Base-by-base conservation (phyloP, 2,888 invertebrate species). In the Noctua pronuba region DNA sequence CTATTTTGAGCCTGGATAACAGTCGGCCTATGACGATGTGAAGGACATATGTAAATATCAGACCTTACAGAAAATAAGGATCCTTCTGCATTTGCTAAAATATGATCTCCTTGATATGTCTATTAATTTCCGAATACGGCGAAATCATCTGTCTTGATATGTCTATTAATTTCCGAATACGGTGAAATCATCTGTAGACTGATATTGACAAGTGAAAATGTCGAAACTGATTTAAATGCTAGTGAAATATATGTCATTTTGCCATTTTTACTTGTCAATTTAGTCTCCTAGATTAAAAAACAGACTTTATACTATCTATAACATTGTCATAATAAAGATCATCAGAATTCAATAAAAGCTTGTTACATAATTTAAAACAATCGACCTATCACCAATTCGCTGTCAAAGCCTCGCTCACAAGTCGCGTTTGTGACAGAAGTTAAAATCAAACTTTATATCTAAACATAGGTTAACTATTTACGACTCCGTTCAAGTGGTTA, bases 371-470 rank as follows among this genome's bases (percentile, higher is more conserved):
- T 11, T 24, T 21, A 60, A 18, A 62, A 49, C 38, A 28, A 24
- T 35, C 21, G 13, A 67, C 2, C 49, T 72, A 52, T 35, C 28
- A 24, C 75, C 49, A 78, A 64, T 55, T 38, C 66, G 38, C 55
- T 64, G 44, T 31, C 67, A 58, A 70, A 67, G 35, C 49, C 44
- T 64, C 70, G 69, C 80, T 80, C n/a, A 64, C n/a, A 71, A 75
- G 62, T 67, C 55, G 58, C 21, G 44, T 38, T 55, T 73, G 72
- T 78, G 71, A 77, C 84, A 83, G 38, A 81, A 82, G 68, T 78
- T 88, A 83, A 88, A 86, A 88, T 89, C 79, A 86, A 77, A 86
- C 69, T 81, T 80, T 84, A 83, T 60, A 83, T 82, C 77, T 80
- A 62, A 72, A 77, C 83, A 75, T 86, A 84, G 77, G 72, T 84